Conservation (phyloP, 2,113 vertebrate genomes). For the Pseudopodoces humilis region DNA sequence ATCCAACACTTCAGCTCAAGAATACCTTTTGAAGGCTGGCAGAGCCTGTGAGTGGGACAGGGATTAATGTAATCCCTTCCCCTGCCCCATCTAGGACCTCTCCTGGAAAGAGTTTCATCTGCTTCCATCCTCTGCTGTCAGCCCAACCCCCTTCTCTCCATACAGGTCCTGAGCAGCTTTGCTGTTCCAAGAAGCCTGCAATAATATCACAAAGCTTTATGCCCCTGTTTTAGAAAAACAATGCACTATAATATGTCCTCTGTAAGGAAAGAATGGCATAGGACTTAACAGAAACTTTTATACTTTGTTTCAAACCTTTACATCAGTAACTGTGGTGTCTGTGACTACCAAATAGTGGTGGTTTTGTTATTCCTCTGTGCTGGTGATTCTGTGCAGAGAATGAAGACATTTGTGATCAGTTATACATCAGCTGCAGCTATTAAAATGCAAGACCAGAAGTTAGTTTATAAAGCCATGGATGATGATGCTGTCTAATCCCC, state of each 20-base stretch:
- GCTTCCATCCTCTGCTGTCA: slow-evolving; percentile 23
- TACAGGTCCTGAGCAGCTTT: not conserved
- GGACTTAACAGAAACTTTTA: slow-evolving; percentile 39
- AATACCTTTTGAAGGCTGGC: slow-evolving; percentile 78
- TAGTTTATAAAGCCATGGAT: not conserved
- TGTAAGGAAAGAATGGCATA: not conserved
- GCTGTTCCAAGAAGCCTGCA: not conserved
- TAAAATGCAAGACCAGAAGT: not conserved
- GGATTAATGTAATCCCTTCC: slow-evolving; percentile 71
- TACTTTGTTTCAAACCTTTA: slow-evolving; percentile 19
- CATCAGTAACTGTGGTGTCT: slow-evolving; percentile 24
- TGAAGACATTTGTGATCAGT: not conserved
- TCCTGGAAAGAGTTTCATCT: slow-evolving; percentile 71
- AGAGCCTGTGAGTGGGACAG: slow-evolving; percentile 47
- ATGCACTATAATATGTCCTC: not conserved
- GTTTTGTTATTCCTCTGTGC: not conserved
- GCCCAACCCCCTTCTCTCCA: not conserved
- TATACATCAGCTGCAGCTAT: not conserved
- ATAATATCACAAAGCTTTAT: not conserved
- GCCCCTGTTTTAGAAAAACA: not conserved
- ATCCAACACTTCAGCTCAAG: slow-evolving; percentile 71
- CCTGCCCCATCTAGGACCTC: slow-evolving; percentile 38
- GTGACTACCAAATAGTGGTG: not conserved
- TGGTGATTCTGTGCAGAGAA: not conserved
- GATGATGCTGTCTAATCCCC: not conserved